These are phyloP conservation scores for Ariopsis seemanni DNA, from an alignment of 2,113 vertebrate genomes.

Conservation along the genomic window DNA sequence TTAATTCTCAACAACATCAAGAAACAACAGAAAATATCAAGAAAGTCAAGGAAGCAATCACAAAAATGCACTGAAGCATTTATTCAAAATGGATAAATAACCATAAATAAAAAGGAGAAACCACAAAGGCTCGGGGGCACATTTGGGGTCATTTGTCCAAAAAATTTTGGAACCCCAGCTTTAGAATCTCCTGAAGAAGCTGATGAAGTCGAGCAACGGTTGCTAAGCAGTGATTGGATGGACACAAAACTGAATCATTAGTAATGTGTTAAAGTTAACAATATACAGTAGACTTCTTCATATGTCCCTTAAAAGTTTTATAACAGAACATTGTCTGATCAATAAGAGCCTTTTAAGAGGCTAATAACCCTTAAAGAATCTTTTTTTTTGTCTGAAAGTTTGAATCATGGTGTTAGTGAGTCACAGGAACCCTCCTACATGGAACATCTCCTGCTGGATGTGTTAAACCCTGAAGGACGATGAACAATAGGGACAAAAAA, in stretches of 20 bases:
- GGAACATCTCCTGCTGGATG: slow-evolving; percentile 7
- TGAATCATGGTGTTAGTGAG: slow-evolving; percentile 45
- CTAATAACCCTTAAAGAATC: neutral
- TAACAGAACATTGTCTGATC: too few relatives aligned
- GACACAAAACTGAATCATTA: neutral
- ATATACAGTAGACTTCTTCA: neutral
- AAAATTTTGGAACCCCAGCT: neutral
- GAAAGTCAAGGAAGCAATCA: neutral
- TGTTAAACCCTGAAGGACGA: slow-evolving; percentile 28
- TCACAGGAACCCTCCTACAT: slow-evolving; percentile 44
- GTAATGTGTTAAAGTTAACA: neutral
- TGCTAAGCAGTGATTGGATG: neutral
- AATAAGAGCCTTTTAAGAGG: neutral
- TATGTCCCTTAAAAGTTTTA: neutral
- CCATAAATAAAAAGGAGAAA: neutral
- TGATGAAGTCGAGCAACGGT: neutral
- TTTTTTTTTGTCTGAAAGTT: slow-evolving; percentile 21
- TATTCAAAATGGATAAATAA: neutral
- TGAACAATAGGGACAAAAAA: slow-evolving; percentile 23
- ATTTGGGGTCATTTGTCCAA: neutral
- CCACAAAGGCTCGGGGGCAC: neutral
- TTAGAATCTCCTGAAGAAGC: neutral
- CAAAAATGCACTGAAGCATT: neutral
- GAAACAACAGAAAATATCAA: neutral
- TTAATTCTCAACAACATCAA: neutral